These are phyloP conservation scores for Gymnothorax reevesii DNA, from an alignment of 2,797 vertebrate genomes.

Conservation along the genomic window DNA sequence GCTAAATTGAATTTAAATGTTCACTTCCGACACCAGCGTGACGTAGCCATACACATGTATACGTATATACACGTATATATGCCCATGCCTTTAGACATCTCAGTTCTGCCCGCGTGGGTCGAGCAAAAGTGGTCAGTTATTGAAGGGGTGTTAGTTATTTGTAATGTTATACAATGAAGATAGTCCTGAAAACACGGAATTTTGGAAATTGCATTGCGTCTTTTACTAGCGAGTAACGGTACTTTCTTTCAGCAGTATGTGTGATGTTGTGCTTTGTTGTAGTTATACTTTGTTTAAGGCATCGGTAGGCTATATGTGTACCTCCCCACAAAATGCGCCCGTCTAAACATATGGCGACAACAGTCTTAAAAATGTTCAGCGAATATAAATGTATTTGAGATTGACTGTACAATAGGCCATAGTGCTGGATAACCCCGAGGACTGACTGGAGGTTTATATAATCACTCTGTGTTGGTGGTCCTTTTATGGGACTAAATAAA, in stretches of 20 bases:
- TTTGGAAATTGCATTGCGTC: neutral
- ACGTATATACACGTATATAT: too few species aligned
- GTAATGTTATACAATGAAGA: neutral
- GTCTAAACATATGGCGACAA: neutral
- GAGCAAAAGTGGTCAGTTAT: neutral
- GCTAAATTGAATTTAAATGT: too few species aligned
- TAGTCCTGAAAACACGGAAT: neutral
- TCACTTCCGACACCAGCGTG: too few species aligned
- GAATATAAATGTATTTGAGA: neutral
- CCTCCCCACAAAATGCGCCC: neutral
- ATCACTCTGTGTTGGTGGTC: neutral
- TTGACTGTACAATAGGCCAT: neutral
- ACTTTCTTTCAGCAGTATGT: neutral
- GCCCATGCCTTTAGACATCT: too few species aligned
- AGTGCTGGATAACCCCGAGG: neutral
- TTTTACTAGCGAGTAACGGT: too few species aligned
- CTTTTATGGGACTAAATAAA: neutral
- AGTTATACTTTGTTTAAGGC: neutral
- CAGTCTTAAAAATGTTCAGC: neutral
- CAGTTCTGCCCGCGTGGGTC: too few species aligned
- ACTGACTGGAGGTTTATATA: neutral
- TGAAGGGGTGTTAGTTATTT: neutral
- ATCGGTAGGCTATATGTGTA: neutral
- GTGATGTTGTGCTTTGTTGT: neutral
- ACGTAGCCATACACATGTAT: too few species aligned